These are phyloP conservation scores for Drosophila infuscata DNA, from an alignment of 2,888 invertebrate genomes.

Conservation along the genomic window DNA sequence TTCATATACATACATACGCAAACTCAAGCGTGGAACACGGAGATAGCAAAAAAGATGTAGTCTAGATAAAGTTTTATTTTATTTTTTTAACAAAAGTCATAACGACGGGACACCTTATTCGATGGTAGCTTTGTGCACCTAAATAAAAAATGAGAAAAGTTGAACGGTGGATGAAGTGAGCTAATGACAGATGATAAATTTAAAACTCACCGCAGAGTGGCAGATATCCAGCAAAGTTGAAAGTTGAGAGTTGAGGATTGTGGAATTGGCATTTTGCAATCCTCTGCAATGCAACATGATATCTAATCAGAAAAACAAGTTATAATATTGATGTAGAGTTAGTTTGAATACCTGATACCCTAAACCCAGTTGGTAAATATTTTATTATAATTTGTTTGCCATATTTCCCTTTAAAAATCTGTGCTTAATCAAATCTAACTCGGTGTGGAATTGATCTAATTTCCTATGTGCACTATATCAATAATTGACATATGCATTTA, in stretches of 20 bases:
- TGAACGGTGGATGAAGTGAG: conserved; percentile 32
- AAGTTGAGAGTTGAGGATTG: neutral
- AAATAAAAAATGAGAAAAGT: conserved; percentile 41
- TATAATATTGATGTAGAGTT: neutral
- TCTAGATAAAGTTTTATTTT: conserved; percentile 15
- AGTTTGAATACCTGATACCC: neutral
- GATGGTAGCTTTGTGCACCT: conserved; percentile 19
- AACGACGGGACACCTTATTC: neutral
- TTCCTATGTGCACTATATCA: neutral
- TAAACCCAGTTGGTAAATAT: neutral
- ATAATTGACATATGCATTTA: neutral
- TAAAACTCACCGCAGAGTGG: neutral
- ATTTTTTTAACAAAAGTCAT: neutral
- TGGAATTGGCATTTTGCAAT: neutral
- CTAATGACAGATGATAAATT: conserved; percentile 15
- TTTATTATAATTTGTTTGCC: neutral
- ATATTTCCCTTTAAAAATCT: neutral
- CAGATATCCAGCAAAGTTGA: neutral
- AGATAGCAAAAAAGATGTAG: neutral
- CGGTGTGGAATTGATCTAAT: no score
- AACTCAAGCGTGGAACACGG: neutral
- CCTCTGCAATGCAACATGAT: neutral
- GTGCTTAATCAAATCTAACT: neutral
- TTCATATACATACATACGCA: neutral
- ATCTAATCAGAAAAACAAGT: neutral